Base-by-base conservation (phyloP, 2,797 vertebrate species). In the Tapera naevia region DNA sequence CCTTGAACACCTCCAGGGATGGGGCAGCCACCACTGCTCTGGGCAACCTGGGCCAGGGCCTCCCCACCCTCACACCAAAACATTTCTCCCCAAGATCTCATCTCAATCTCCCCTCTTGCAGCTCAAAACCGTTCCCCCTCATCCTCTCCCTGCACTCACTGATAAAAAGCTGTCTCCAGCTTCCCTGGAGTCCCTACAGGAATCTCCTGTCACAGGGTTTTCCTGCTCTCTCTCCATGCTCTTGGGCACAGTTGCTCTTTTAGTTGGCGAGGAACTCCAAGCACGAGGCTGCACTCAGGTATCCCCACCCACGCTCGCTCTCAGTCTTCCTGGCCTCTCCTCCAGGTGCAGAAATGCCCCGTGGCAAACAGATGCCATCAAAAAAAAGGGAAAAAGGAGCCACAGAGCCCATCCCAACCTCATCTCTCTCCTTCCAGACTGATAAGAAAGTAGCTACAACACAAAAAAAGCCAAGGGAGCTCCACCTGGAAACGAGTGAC, bases 301-400 rank as follows among this genome's bases (percentile, higher is more conserved):
- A 28, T 61, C 87, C 61, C 86, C 5, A 13, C 80, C 75, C 82
- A 74, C 70, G 15, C 73, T 28, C 3, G 3, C 4, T 64, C 78
- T n/a, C 28, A 27, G 3, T 39, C 65, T 39, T 25, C 60, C 43
- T 46, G 3, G 13, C 54, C 51, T 32, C 65, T 18, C 79, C 86
- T 87, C 91, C 90, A 93, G 92, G 81, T 89, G 92, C 89, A 93
- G 28, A 13, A 93, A 65, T 30, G 70, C 81, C 92, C 90, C 39
- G 6, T 18, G 84, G 92, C 43, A 11, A 87, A 81, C 46, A 86
- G 70, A 78, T 51, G 82, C 56, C 51, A 28, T 4, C n/a, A n/a
- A n/a, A 10, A n/a, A 62, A 82, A 65, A 58, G 22, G 11, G 28
- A 33, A 76, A 37, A 72, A 6, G 39, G n/a, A 89, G 71, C 37